Conservation (phyloP, 2,797 vertebrate species). For the Aeoliscus strigatus region DNA sequence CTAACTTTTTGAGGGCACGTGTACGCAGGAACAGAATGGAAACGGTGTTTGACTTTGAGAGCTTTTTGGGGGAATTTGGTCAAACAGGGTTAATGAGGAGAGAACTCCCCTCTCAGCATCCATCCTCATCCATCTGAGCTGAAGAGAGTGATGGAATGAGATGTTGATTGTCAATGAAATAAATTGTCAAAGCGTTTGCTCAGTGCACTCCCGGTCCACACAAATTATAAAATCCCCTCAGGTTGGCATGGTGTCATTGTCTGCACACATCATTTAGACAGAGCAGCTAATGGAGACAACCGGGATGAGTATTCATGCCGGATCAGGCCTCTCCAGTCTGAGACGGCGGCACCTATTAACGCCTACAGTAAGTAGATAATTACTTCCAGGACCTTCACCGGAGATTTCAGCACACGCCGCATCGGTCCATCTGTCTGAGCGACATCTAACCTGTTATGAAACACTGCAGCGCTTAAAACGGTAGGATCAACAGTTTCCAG, state of each 20-base stretch:
- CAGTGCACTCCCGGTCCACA: slow-evolving; percentile 47
- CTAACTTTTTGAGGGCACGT: slow-evolving; percentile 3
- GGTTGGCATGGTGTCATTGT: slow-evolving; percentile 57
- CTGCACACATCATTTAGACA: slow-evolving; percentile 53
- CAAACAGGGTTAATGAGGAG: slow-evolving; percentile 11
- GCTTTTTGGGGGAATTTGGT: slow-evolving; percentile 2
- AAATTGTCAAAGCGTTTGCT: slow-evolving; percentile 56
- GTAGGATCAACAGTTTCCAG: slow-evolving; percentile 39
- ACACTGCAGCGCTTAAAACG: slow-evolving; percentile 39
- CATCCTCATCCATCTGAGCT: slow-evolving; percentile 31
- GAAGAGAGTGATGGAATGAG: slow-evolving; percentile 51
- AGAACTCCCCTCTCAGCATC: slow-evolving; percentile 15
- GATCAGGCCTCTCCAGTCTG: slow-evolving; percentile 19
- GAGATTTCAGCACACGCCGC: slow-evolving; percentile 17
- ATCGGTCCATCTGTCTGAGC: slow-evolving; percentile 34
- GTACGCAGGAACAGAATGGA: slow-evolving; percentile 8
- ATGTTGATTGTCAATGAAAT: slow-evolving; percentile 64
- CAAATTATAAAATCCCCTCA: slow-evolving; percentile 61
- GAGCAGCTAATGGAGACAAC: slow-evolving; percentile 54
- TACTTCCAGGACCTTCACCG: slow-evolving; percentile 28
- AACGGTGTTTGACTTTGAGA: slow-evolving; percentile 11
- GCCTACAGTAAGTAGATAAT: slow-evolving; percentile 44
- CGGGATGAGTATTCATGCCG: slow-evolving; percentile 45
- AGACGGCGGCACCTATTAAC: slow-evolving; percentile 38
- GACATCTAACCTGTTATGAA: slow-evolving; percentile 38